Evolutionary conservation across 2,888 invertebrate genomes (phyloP).

Genomic region (Dimorphilus gyrociliatus): DNA sequence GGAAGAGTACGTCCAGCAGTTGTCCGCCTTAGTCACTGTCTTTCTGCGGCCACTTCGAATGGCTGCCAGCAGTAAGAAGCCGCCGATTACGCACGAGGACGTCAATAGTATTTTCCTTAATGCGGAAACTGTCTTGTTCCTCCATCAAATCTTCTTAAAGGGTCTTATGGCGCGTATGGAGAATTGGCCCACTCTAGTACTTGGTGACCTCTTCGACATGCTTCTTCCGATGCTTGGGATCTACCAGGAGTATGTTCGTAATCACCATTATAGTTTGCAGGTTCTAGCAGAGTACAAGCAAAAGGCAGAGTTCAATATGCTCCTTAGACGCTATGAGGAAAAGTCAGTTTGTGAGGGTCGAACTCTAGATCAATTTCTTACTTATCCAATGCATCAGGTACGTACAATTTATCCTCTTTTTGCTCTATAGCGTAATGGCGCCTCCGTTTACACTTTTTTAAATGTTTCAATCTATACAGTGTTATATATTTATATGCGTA

Average conservation of each 20-base stretch:
- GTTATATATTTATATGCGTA: too few relatives aligned
- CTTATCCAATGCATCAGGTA: constrained; percentile 87
- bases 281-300: constrained; percentile 75
- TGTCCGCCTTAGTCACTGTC: constrained; percentile 67
- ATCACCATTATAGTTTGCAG: constrained; percentile 82
- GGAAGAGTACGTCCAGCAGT: constrained; percentile 76
- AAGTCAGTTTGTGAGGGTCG: constrained; percentile 69
- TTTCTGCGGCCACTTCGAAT: constrained; percentile 69
- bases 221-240: constrained; percentile 80
- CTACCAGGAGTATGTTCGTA: constrained; percentile 82
- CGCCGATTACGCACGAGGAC: constrained; percentile 78
- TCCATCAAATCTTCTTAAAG: constrained; percentile 83
- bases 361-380: constrained; percentile 69
- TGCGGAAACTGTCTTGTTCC: constrained; percentile 71
- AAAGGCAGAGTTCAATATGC: constrained; percentile 55
- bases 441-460: constrained; percentile 1
- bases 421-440: background rate
- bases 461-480: constrained; percentile 2
- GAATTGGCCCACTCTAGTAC: constrained; percentile 77
- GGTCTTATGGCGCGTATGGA: constrained; percentile 76
- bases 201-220: constrained; percentile 90
- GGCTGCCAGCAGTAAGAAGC: constrained; percentile 82
- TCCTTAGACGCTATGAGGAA: constrained; percentile 62
- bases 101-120: constrained; percentile 84
- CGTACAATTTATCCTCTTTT: constrained; percentile 5